Base-by-base conservation (phyloP, 2,888 invertebrate genomes). In the Bombylius discolor region DNA sequence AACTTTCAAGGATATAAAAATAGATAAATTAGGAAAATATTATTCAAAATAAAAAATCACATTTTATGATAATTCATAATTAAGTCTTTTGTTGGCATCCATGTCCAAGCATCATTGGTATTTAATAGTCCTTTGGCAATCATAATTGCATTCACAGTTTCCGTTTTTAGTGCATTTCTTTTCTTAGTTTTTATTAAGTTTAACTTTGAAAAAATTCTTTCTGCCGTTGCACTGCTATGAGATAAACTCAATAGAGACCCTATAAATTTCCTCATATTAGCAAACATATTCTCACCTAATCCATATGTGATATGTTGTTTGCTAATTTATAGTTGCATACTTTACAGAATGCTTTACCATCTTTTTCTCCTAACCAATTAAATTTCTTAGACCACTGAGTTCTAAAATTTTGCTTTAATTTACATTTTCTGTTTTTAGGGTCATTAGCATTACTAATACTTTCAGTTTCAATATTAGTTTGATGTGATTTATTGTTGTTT, bases 301-400 rank as follows among this genome's bases (percentile, higher is more conserved):
- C 31, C 50, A 55, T 55, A 11, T 47, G 5, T 52, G 52, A 56
- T 49, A 56, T 51, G 39, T 51, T 34, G 46, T 14, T 47, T 50
- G 56, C 56, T 23, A 51, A 12, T n/a, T 56, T 36, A 32, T 33
- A 51, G 51, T 55, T 42, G 51, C 54, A 60, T 44, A 58, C 54
- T 23, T 53, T 46, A 47, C 57, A 56, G 12, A 59, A 47, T 42
- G 50, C 42, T 51, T 57, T 49, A 46, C 56, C 53, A 42, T 36
- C 36, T 36, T 6, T 36, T 36, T 51, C 47, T n/a, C 46, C 46
- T 9, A 39, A 9, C 39, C 39, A 39, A 39, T 5, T 39, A 11
- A 39, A 39, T 6, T 9, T 11, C 11, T 39, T 39, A 4, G 4
- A 39, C 39, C 39, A 39, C 7, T 39, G 9, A 9, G 11, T 9